Percentiles rank a stretch among this genome's conserved stretches.
These are phyloP conservation scores for Ianthella basta DNA, from an alignment of 37 sponge, comb jelly and placozoan species.

Conservation along the genomic window DNA sequence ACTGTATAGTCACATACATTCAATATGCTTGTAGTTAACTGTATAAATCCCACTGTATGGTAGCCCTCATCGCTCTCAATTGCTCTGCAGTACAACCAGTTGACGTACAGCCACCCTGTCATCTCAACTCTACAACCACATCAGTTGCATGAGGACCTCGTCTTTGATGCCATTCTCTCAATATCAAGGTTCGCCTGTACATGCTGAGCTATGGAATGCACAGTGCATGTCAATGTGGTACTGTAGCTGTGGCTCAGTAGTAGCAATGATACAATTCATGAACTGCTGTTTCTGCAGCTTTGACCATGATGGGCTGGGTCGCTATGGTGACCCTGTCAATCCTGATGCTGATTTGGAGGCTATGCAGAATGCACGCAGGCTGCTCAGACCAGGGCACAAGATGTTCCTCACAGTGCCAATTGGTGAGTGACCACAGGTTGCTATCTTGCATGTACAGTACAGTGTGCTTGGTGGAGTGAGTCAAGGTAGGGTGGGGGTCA, in stretches of 20 bases:
- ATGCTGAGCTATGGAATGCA: background rate
- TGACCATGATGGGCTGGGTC: conserved; percentile 89
- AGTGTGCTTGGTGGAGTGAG: too few relatives aligned
- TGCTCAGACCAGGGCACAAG: conserved; percentile 46
- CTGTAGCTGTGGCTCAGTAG: too few relatives aligned
- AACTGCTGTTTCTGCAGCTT: conserved; percentile 42
- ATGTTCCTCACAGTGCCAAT: conserved; percentile 81
- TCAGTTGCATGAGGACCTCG: background rate
- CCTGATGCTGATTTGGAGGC: conserved; percentile 71
- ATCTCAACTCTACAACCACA: conserved; percentile 44
- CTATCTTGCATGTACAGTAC: too few relatives aligned
- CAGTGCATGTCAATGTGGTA: too few relatives aligned
- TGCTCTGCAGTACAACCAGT: conserved; percentile 52
- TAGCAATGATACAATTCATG: too few relatives aligned
- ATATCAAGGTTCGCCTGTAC: conserved; percentile 29
- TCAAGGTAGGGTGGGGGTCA: too few relatives aligned
- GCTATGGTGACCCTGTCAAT: conserved; percentile 85
- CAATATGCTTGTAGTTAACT: too few relatives aligned
- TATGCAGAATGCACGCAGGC: conserved; percentile 43
- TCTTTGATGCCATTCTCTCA: conserved; percentile 28
- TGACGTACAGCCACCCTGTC: conserved; percentile 61
- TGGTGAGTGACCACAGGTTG: conserved; percentile 23
- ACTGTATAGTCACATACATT: too few relatives aligned
- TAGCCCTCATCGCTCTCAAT: conserved; percentile 7
- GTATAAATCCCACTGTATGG: background rate